Percentiles rank a stretch among this genome's conserved stretches.
Evolutionary conservation across 2,797 vertebrate species (phyloP).

Genomic region (Scarus forsteni): DNA sequence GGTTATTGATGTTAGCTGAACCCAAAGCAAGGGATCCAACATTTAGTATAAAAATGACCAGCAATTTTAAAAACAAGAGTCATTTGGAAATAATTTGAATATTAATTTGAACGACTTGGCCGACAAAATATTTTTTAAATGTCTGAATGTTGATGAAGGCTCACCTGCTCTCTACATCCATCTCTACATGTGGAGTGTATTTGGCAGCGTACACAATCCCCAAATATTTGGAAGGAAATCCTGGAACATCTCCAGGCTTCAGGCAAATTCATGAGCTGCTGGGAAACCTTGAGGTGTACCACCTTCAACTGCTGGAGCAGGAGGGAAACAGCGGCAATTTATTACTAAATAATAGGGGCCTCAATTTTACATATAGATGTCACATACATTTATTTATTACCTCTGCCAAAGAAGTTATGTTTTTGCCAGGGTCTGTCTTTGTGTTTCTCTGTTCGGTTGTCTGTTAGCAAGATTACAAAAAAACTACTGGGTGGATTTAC

Average conservation of each 20-base stretch:
- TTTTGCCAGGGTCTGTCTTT: too few species aligned
- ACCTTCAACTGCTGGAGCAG: conserved; percentile 9
- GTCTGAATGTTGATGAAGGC: background rate
- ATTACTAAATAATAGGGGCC: background rate
- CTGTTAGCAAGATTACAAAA: too few species aligned
- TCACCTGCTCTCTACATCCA: background rate
- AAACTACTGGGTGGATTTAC: too few species aligned
- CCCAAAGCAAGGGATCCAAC: too few species aligned
- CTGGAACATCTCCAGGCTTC: conserved; percentile 19
- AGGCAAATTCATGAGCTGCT: conserved; percentile 12
- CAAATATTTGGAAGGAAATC: conserved; percentile 33
- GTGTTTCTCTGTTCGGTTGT: too few species aligned
- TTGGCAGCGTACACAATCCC: conserved; percentile 1
- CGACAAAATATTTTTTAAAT: too few species aligned
- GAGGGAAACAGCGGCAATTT: background rate
- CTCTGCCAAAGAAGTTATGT: too few species aligned
- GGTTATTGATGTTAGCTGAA: too few species aligned
- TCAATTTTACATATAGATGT: background rate
- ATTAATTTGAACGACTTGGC: too few species aligned
- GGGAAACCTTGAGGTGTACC: conserved; percentile 14
- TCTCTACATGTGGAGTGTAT: background rate
- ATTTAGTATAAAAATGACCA: too few species aligned
- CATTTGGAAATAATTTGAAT: too few species aligned
- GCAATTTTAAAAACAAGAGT: too few species aligned
- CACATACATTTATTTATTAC: background rate